Conservation (phyloP, 2,888 invertebrate genomes). For the Trachelus stipa region DNA sequence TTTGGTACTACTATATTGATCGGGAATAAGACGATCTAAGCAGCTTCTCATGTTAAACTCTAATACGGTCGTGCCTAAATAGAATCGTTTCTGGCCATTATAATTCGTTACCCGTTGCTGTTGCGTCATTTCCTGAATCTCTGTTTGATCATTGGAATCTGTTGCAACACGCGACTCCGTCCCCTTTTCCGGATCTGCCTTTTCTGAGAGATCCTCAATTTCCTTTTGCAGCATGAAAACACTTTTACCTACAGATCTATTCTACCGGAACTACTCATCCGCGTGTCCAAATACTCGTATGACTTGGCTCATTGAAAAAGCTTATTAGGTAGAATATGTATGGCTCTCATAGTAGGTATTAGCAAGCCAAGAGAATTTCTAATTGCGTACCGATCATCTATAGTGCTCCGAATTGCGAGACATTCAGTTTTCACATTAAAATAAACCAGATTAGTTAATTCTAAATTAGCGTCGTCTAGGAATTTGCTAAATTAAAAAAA, state of each 20-base stretch:
- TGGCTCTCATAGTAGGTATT: conserved; percentile 9
- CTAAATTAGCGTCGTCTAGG: not conserved
- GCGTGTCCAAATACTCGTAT: conserved; percentile 19
- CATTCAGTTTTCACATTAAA: conserved; percentile 34
- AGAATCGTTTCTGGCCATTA: conserved; percentile 8
- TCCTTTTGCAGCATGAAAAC: conserved; percentile 65
- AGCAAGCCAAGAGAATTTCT: conserved; percentile 44
- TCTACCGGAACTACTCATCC: conserved; percentile 62
- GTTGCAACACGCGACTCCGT: conserved; percentile 49
- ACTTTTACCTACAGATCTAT: conserved; percentile 65
- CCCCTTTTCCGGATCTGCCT: conserved; percentile 49
- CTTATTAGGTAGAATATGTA: not conserved
- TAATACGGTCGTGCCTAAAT: conserved; percentile 1
- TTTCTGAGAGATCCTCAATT: conserved; percentile 54
- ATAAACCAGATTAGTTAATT: not conserved
- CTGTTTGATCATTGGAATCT: conserved; percentile 51
- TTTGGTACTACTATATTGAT: not conserved
- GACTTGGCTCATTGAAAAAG: not conserved
- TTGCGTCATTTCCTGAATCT: conserved; percentile 55
- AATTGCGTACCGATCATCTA: conserved; percentile 45
- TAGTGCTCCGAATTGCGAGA: conserved; percentile 40
- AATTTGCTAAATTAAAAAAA: not conserved
- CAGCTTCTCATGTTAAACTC: not conserved
- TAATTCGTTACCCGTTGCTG: conserved; percentile 61
- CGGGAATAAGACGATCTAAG: not conserved